These are phyloP conservation scores for Empidonax traillii DNA, from an alignment of 2,113 vertebrate species.

Conservation along the genomic window DNA sequence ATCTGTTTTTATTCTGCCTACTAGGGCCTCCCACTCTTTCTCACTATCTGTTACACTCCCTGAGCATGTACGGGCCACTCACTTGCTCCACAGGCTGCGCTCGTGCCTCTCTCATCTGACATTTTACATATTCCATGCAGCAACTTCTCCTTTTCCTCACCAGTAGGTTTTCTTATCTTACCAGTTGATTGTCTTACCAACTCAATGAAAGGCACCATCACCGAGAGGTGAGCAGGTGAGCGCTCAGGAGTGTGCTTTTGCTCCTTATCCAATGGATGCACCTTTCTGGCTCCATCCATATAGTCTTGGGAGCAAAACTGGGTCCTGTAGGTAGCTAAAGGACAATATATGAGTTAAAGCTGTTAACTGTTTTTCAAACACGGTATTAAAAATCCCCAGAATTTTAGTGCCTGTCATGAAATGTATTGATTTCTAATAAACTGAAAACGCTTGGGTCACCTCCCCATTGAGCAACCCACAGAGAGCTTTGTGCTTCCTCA, in stretches of 20 bases:
- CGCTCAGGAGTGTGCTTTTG: rapidly evolving
- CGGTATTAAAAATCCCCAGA: neutral
- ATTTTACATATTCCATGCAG: neutral
- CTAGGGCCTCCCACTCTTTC: neutral
- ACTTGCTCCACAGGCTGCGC: neutral
- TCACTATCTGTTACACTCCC: rapidly evolving
- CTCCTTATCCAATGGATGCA: neutral
- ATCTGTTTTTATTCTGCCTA: neutral
- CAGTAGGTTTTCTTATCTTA: neutral
- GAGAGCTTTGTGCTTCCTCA: neutral
- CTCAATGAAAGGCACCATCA: neutral
- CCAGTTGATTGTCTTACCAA: neutral
- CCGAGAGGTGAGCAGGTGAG: neutral
- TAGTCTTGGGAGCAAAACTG: neutral
- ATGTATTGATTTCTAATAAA: neutral
- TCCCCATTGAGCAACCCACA: neutral
- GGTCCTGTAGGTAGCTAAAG: neutral
- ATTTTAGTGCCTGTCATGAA: neutral
- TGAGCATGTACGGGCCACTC: rapidly evolving
- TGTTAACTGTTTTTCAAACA: neutral
- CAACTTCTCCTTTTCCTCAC: neutral
- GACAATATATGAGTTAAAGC: neutral
- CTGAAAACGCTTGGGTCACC: neutral
- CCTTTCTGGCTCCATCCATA: neutral
- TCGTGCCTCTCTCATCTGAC: rapidly evolving